phyloP scores from a whole-genome alignment of 2,888 invertebrate genomes.

The Capitulum mitella region DNA sequence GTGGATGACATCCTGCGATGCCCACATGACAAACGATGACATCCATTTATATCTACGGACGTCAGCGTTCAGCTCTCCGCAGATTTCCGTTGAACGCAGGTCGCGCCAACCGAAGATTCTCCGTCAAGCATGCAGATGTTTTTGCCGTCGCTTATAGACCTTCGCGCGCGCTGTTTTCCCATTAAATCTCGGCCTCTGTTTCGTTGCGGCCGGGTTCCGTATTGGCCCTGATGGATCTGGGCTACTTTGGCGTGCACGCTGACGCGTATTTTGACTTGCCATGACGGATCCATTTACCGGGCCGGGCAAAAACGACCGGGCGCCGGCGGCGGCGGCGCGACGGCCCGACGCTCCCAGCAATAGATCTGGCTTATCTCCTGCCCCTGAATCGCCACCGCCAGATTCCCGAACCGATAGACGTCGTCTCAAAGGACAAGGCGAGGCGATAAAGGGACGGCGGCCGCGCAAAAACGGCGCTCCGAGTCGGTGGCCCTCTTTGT shows the following conservation, averaged over 20 bases:
- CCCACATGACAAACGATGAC: background rate
- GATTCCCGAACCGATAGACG: background rate
- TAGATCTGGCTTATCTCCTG: conserved; percentile 20
- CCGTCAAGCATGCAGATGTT: background rate
- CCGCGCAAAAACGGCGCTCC: background rate
- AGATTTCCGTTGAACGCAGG: no score
- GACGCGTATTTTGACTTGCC: conserved; percentile 6
- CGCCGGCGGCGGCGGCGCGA: background rate
- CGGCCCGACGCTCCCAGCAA: background rate
- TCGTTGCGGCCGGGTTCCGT: background rate
- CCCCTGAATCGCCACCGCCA: background rate
- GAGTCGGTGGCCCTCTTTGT: no score
- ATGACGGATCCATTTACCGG: conserved; percentile 21
- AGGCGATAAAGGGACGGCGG: background rate
- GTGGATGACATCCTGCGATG: background rate
- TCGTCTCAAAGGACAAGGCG: background rate
- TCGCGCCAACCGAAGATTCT: no score
- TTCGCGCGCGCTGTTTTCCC: background rate
- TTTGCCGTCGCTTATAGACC: background rate
- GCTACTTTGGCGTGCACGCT: background rate
- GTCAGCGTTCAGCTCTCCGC: no score
- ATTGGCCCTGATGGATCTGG: conserved; percentile 13
- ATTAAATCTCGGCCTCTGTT: background rate
- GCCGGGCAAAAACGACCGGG: background rate
- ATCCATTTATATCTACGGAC: background rate